Conservation (phyloP, 2,888 invertebrate genomes). For the Bugulina stolonifera region DNA sequence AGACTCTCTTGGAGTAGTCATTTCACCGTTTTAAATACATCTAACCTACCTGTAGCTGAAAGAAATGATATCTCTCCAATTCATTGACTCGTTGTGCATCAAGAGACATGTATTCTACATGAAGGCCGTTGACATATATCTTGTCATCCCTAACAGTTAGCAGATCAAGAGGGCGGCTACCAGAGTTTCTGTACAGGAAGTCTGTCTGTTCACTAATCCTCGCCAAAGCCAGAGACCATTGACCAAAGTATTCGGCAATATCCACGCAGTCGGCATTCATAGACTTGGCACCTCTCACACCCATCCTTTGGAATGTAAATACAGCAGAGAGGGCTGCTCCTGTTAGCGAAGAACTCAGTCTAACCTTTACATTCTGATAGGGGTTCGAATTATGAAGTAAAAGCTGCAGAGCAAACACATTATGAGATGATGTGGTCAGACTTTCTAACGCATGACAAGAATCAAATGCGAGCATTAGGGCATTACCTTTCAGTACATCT, state of each 20-base stretch:
- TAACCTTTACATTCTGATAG: neutral
- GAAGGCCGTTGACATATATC: neutral
- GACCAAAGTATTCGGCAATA: neutral
- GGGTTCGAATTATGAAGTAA: neutral
- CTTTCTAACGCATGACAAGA: neutral
- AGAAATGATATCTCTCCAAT: slow-evolving; percentile 1
- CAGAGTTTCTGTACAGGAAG: neutral
- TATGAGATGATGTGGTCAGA: neutral
- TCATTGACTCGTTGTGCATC: neutral
- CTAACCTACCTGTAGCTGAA: neutral
- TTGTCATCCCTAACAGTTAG: neutral
- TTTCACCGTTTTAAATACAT: neutral
- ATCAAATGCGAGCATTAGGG: neutral
- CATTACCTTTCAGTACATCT: neutral
- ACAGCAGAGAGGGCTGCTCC: neutral
- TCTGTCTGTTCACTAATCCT: neutral
- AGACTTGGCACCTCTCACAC: neutral
- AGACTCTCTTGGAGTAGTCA: no score
- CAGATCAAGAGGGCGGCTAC: neutral
- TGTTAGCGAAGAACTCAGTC: neutral
- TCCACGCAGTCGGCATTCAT: neutral
- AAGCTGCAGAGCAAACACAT: neutral
- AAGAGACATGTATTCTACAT: neutral
- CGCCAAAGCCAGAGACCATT: neutral
- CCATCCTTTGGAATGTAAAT: neutral